These are phyloP conservation scores for Trichonephila clavipes DNA, from an alignment of 1,140 invertebrate species.

Conservation along the genomic window DNA sequence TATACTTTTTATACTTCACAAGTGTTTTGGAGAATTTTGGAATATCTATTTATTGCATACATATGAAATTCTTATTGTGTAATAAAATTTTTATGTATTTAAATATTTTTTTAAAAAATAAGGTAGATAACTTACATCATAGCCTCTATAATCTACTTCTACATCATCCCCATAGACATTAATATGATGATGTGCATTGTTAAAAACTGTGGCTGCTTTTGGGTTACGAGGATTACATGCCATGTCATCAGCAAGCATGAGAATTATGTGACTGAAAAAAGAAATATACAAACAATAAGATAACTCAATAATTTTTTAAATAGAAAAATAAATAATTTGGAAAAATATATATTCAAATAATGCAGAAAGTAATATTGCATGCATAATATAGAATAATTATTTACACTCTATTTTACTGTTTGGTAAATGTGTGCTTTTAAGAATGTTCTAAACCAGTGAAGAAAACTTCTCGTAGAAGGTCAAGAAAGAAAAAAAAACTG, in stretches of 20 bases:
- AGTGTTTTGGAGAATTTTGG: no score
- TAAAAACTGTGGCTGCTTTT: constrained; percentile 98
- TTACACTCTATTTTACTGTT: no score
- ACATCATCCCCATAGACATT: constrained; percentile 99
- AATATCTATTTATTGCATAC: no score
- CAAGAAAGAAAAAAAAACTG: no score
- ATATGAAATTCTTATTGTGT: background rate
- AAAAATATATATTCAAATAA: background rate
- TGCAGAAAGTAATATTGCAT: no score
- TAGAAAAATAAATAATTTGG: background rate
- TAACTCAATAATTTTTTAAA: background rate
- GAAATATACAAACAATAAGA: background rate
- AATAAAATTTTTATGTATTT: no score
- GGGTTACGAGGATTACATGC: constrained; percentile 99
- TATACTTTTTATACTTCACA: no score
- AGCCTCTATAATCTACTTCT: constrained; percentile 99
- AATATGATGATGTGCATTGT: constrained; percentile 98
- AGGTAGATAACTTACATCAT: constrained; percentile 86
- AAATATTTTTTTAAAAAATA: background rate
- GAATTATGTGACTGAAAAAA: constrained; percentile 78
- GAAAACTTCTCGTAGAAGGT: no score
- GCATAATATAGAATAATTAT: no score
- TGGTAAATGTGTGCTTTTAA: no score
- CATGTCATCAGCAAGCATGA: constrained; percentile 97
- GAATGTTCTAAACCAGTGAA: no score